Conservation (phyloP, 2,797 vertebrate genomes). For the Mormyrops attenuatus region DNA sequence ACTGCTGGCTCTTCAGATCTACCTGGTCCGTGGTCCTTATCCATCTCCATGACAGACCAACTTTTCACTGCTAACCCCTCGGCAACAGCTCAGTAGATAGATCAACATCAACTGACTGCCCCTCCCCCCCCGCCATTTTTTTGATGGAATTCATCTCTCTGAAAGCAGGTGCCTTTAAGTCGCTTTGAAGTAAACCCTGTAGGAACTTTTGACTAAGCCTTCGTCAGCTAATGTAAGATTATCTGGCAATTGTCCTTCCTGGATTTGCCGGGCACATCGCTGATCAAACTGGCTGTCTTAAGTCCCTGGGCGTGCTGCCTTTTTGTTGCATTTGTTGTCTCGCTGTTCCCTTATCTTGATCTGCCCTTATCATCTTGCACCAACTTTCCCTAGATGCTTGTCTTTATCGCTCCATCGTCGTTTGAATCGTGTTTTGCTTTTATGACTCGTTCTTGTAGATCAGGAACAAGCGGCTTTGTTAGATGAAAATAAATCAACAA, state of each 20-base stretch:
- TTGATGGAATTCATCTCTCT: not conserved
- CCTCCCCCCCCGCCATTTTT: not conserved
- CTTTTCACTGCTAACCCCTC: not conserved
- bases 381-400: slow-evolving; percentile 1
- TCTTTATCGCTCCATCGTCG: not conserved
- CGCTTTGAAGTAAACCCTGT: not conserved
- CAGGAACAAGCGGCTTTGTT: not conserved
- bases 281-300: not conserved
- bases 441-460: not conserved
- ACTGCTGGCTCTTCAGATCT: not conserved
- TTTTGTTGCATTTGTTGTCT: not conserved
- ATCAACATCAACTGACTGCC: not conserved
- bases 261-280: not conserved
- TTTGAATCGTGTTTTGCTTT: slow-evolving; percentile 10
- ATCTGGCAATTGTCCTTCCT: not conserved
- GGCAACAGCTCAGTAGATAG: not conserved
- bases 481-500: not conserved
- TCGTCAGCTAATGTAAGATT: slow-evolving; percentile 6
- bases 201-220: not conserved
- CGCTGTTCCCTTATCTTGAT: slow-evolving; percentile 4
- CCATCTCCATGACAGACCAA: not conserved
- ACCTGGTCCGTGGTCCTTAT: not conserved
- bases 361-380: not conserved
- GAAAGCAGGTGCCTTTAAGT: not conserved
- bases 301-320: not conserved